phyloP scores from a whole-genome alignment of 2,797 vertebrate genomes.

The Fratercula arctica region DNA sequence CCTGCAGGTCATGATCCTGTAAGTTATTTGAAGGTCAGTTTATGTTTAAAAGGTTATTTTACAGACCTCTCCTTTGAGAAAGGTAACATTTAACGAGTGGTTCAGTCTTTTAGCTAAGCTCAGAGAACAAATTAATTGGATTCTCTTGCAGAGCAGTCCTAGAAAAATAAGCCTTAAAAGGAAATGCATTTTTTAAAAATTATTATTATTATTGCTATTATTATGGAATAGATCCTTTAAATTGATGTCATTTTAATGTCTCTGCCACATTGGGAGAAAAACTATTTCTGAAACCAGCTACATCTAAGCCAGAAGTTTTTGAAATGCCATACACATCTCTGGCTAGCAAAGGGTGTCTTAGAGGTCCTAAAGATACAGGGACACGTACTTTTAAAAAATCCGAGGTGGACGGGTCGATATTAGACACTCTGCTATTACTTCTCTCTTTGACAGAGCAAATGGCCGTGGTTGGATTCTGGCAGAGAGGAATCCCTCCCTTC shows the following conservation, averaged over 20 bases:
- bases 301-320: neutral
- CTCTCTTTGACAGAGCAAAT: neutral
- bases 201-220: neutral
- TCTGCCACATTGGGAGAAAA: neutral
- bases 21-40: slow-evolving; percentile 1
- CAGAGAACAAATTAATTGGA: neutral
- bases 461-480: neutral
- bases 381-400: neutral
- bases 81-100: neutral
- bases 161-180: neutral
- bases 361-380: neutral
- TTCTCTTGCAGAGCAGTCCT: neutral
- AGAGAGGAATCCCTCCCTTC: neutral
- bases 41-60: neutral
- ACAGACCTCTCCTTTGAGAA: neutral
- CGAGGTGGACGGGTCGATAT: neutral
- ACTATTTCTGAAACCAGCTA: neutral
- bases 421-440: neutral
- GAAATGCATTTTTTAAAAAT: neutral
- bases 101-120: neutral
- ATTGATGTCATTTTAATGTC: neutral
- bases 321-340: neutral
- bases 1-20: neutral
- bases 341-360: neutral
- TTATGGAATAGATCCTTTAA: neutral